Conservation (phyloP, 2,888 invertebrate species). For the Hydrotaea diabolus region DNA sequence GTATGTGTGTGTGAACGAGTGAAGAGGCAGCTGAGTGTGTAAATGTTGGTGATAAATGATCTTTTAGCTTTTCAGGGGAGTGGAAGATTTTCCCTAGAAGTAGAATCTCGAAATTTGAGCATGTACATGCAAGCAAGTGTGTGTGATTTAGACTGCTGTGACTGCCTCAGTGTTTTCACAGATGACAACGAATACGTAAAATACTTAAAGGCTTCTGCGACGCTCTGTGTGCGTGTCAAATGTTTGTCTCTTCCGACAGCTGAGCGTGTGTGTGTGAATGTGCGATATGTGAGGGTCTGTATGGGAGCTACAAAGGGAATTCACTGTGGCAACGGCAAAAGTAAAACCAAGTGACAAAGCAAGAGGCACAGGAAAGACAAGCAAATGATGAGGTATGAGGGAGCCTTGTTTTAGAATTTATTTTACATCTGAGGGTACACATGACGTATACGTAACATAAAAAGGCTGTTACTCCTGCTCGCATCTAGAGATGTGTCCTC, state of each 20-base stretch:
- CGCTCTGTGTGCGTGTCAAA: background rate
- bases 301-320: conserved; percentile 11
- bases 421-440: conserved; percentile 51
- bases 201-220: conserved; percentile 17
- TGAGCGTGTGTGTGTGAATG: background rate
- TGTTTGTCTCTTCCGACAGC: background rate
- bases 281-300: background rate
- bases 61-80: conserved; percentile 12
- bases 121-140: background rate
- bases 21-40: background rate
- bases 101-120: background rate
- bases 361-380: background rate
- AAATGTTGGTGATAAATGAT: conserved; percentile 18
- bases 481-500: conserved; percentile 2
- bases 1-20: background rate
- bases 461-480: conserved; percentile 46
- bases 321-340: background rate
- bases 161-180: background rate
- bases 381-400: background rate
- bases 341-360: background rate
- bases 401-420: conserved; percentile 43
- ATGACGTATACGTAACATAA: conserved; percentile 50
- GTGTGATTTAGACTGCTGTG: no score
- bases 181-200: background rate
- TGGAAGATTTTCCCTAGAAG: background rate